Base-by-base conservation (phyloP, 2,888 invertebrate genomes). In the Melinaea marsaeus region DNA sequence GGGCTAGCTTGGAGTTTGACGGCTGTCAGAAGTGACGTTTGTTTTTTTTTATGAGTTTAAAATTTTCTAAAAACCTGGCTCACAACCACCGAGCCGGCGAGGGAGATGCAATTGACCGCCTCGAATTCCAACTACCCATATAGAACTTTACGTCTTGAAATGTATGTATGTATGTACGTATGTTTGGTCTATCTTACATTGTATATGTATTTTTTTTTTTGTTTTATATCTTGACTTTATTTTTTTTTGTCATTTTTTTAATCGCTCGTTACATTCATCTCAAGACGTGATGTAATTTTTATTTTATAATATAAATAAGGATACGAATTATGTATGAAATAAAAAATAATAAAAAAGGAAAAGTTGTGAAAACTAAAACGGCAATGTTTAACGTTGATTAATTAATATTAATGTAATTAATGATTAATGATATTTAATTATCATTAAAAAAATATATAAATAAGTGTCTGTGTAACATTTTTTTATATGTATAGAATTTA, bases 1-100 rank as follows among this genome's bases (percentile, higher is more conserved):
- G 67, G 35, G 66, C 64, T 62, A 59, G 62, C 61, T 58, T 58
- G 55, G 63, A 51, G 13, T 55, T 42, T 51, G 42, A 37, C 35
- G 32, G 54, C 22, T 22, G 34, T 22, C 54, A 54, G 54, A 42
- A 42, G 42, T 9, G 42, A 42, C 42, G 6, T 42, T 42, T 9
- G 6, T 9, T 42, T 42, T 42, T 9, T 42, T 42, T 42, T 42
- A 42, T 37, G 7, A 37, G 7, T 42, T 42, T 42, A 0, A 1
- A 9, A 42, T 9, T 9, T 42, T 42, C 22, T 22, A 22, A 9
- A 9, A 42, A 5, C 9, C 42, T 42, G 42, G 42, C 42, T 9
- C 11, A 42, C 22, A 32, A 51, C 48, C 32, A 51, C 32, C 9
- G 3, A 32, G 32, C 48, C 22, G 3, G 9, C 7, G 51, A 51